phyloP scores from a whole-genome alignment of 2,888 invertebrate species.

The Eretmocerus hayati region DNA sequence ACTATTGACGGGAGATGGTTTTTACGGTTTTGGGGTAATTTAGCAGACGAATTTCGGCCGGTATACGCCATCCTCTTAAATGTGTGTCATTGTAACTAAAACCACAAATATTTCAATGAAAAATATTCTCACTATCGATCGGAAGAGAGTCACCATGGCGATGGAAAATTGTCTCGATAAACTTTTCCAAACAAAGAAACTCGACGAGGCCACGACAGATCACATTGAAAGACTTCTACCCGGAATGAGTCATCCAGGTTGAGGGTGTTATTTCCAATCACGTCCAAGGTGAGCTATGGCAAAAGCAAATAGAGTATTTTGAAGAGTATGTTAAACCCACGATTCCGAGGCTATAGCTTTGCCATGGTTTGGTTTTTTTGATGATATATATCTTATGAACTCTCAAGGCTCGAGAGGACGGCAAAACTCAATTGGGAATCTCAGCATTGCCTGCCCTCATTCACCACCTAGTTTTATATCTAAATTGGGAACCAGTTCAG shows the following conservation, averaged over 20 bases:
- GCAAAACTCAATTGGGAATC: constrained; percentile 16
- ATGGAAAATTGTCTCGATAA: constrained; percentile 11
- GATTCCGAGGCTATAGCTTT: no score
- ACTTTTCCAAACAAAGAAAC: constrained; percentile 4
- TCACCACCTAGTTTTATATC: no score
- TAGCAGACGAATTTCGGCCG: no score
- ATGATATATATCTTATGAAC: constrained; percentile 23
- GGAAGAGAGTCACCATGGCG: background rate
- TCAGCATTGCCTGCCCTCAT: no score
- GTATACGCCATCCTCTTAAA: background rate
- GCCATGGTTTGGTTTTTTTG: constrained; percentile 21
- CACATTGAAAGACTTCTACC: no score
- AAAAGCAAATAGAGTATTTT: constrained; percentile 8
- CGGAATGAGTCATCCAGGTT: constrained; percentile 3
- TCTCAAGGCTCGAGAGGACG: constrained; percentile 18
- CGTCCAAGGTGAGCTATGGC: constrained; percentile 19
- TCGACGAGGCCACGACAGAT: background rate
- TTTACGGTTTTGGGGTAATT: no score
- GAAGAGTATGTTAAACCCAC: constrained; percentile 7
- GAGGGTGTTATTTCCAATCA: constrained; percentile 14
- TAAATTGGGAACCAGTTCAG: no score
- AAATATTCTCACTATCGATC: background rate
- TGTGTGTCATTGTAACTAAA: background rate
- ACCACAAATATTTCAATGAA: background rate
- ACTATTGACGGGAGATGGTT: no score